These are phyloP conservation scores for Atrichornis clamosus DNA, from an alignment of 2,113 vertebrate species.

Conservation along the genomic window DNA sequence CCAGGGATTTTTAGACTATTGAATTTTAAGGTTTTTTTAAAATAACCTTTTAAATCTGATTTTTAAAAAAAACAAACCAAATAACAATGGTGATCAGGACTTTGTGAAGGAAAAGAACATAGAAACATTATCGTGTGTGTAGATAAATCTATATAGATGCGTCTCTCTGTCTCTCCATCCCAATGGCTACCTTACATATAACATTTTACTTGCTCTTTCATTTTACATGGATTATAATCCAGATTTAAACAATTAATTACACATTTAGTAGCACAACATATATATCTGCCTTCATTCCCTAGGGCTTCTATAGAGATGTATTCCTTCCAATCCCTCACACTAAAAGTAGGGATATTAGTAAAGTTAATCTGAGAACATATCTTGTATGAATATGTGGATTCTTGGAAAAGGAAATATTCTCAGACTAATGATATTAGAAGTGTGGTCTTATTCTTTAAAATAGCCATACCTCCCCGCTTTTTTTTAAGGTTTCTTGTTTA, in stretches of 20 bases:
- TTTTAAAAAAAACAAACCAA: fast-evolving
- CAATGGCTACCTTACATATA: neutral
- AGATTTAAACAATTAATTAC: neutral
- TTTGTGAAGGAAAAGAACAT: neutral
- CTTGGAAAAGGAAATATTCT: neutral
- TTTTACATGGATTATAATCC: neutral
- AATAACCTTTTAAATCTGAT: neutral
- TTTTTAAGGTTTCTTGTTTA: neutral
- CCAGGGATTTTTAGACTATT: neutral
- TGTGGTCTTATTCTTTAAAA: neutral
- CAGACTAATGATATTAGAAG: neutral
- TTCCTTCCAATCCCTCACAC: neutral
- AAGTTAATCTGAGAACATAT: neutral
- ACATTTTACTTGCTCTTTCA: neutral
- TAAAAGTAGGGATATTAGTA: neutral
- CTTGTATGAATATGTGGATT: neutral
- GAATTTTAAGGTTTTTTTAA: neutral
- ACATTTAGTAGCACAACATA: neutral
- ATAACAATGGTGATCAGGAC: neutral
- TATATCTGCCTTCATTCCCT: neutral
- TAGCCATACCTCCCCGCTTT: neutral
- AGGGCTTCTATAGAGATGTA: neutral
- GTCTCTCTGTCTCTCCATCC: neutral
- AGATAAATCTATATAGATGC: neutral
- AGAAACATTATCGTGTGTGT: neutral